Evolutionary conservation across 2,888 invertebrate genomes (phyloP).

Genomic region (Hydrotaea diabolus): DNA sequence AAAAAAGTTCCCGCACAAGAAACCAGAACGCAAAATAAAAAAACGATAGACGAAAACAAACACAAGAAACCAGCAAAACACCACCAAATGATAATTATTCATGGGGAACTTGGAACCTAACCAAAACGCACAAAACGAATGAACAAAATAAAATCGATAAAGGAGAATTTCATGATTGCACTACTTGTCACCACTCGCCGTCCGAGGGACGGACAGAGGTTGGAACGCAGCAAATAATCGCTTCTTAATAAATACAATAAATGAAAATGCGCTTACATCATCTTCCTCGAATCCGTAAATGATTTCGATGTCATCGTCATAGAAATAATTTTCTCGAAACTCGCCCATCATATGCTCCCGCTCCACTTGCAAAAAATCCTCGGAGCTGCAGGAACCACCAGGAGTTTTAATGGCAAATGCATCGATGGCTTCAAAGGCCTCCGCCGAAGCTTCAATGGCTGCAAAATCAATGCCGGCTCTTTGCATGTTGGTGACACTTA

Average conservation of each 20-base stretch:
- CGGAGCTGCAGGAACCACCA: slow-evolving; percentile 48
- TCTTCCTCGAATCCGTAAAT: slow-evolving; percentile 75
- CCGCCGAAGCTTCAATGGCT: slow-evolving; percentile 74
- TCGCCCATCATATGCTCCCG: slow-evolving; percentile 46
- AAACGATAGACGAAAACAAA: neutral
- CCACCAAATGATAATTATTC: too few species aligned
- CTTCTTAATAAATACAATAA: neutral
- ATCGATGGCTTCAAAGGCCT: slow-evolving; percentile 70
- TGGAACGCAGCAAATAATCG: neutral
- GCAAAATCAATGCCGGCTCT: slow-evolving; percentile 76
- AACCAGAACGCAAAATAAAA: neutral
- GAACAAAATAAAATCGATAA: slow-evolving; percentile 52
- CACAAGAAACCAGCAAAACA: neutral
- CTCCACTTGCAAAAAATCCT: slow-evolving; percentile 57
- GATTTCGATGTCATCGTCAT: slow-evolving; percentile 75
- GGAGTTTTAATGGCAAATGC: slow-evolving; percentile 62
- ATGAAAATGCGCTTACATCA: slow-evolving; percentile 75
- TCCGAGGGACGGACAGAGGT: neutral
- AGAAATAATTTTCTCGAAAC: slow-evolving; percentile 61
- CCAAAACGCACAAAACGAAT: neutral
- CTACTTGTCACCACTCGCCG: neutral
- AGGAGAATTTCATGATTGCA: neutral
- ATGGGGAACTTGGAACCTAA: neutral
- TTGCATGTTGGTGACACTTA: slow-evolving; percentile 46
- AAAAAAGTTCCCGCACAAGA: neutral